Conservation (phyloP, 2,797 vertebrate genomes). For the Neoniphon sammara region DNA sequence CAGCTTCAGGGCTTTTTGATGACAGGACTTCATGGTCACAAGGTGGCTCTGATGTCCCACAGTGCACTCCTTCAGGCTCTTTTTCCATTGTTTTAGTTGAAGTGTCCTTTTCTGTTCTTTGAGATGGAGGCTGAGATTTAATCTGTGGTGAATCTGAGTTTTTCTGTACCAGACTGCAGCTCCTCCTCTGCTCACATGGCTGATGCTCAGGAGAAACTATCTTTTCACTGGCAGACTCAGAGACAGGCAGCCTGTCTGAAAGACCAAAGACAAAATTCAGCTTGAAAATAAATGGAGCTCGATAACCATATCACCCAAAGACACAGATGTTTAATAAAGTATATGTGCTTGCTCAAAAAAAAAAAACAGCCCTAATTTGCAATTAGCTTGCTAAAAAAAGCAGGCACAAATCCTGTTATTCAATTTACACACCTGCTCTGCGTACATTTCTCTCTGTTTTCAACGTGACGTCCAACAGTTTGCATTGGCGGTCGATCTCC, state of each 20-base stretch:
- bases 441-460: background rate
- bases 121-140: constrained; percentile 7
- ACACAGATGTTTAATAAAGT: too few relatives aligned
- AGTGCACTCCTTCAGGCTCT: background rate
- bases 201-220: constrained; percentile 4
- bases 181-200: background rate
- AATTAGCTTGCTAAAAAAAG: too few relatives aligned
- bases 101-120: background rate
- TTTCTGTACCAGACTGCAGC: background rate
- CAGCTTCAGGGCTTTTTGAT: background rate
- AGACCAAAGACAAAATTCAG: background rate
- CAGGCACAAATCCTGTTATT: background rate
- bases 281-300: too few relatives aligned
- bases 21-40: background rate
- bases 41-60: background rate
- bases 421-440: constrained; percentile 15
- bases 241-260: constrained; percentile 22
- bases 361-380: too few relatives aligned
- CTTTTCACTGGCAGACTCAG: background rate
- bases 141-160: background rate
- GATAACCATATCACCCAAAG: too few relatives aligned
- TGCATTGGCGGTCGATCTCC: background rate
- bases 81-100: background rate
- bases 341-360: too few relatives aligned
- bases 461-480: background rate